Base-by-base conservation (phyloP, 2,888 invertebrate genomes). In the Cephalotes varians region DNA sequence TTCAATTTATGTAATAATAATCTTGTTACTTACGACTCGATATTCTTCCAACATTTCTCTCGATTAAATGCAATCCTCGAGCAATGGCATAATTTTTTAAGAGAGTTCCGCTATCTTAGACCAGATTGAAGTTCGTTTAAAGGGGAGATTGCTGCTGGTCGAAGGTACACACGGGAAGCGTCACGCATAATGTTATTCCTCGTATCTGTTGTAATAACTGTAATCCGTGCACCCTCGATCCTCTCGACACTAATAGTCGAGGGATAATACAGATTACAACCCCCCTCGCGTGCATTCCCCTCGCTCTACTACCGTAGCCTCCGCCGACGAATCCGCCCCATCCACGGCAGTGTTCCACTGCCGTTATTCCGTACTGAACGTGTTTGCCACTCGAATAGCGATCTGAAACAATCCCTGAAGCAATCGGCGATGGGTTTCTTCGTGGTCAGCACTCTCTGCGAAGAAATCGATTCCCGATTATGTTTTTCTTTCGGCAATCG, bases 191-290 rank as follows among this genome's bases (percentile, higher is more conserved):
- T 90, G 90, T 92, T 92, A 92, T 90, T 91, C 90, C 90, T 85
- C 84, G 89, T 90, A 92, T 91, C 88, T 81, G 84, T 84, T 90
- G 91, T 92, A 93, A 93, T 92, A 92, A 93, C 91, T 92, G 92
- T 93, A 93, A 93, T 93, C 92, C 91, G 90, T 86, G 89, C 87
- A 90, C 90, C 90, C 92, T 90, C 91, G 91, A 93, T 93, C 91
- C 91, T 92, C 92, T 93, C 92, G 91, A 90, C 91, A 92, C 92
- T 93, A 93, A 94, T 94, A 93, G 93, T 93, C 90, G 88, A 87
- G 92, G 93, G 94, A 94, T 94, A 93, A 94, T 94, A 94, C 93
- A 93, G 94, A 94, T 94, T 94, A 94, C 90, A 91, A 91, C 89
- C 90, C 92, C n/a, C 87, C 85, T 71, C 71, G 51, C 88, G 79